Base-by-base conservation (phyloP, 2,888 invertebrate genomes). In the Diplazon laetatorius region DNA sequence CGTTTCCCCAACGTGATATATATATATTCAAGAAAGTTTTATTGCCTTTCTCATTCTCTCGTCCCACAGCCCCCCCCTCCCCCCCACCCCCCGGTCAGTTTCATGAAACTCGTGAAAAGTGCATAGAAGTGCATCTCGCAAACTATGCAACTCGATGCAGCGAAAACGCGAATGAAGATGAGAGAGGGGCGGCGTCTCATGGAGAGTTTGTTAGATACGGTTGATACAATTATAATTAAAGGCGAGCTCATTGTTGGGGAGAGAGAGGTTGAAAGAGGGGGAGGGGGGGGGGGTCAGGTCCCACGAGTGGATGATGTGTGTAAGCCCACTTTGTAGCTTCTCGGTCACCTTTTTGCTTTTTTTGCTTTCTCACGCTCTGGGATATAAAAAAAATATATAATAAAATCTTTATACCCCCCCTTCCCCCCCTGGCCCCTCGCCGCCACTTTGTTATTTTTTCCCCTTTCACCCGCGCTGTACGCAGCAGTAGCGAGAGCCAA, bases 211-310 rank as follows among this genome's bases (percentile, higher is more conserved):
- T 84, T 83, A 85, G 85, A 50, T 81, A 83, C 85, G 78, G 48
- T n/a, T n/a, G 8, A 82, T 85, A 86, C 87, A 85, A 87, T 88
- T 86, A 87, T 88, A 88, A 89, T 89, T 87, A 89, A 88, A 88
- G 84, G 84, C 83, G 82, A 76, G 78, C 68, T 63, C 83, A 89
- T 89, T 89, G 89, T 89, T 87, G 82, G 77, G 73, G 59, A 62
- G 44, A 79, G 70, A 77, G 78, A 76, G 69, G 77, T 52, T 72
- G 82, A 30, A 30, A 6, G 6, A 30, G 30, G 30, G 30, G 30
- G 30, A 6, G 6, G 30, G 30, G 30, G 30, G 30, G 30, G 6
- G 30, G 30, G 4, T 30, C 30, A 30, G 30, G 76, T 88, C 88
- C 81, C 89, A 87, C 86, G 89, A 84, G 83, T 82, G n/a, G n/a